These are phyloP conservation scores for Pentamera pediparva DNA, from an alignment of 53 echinoderm and acorn worm genomes.

Conservation along the genomic window DNA sequence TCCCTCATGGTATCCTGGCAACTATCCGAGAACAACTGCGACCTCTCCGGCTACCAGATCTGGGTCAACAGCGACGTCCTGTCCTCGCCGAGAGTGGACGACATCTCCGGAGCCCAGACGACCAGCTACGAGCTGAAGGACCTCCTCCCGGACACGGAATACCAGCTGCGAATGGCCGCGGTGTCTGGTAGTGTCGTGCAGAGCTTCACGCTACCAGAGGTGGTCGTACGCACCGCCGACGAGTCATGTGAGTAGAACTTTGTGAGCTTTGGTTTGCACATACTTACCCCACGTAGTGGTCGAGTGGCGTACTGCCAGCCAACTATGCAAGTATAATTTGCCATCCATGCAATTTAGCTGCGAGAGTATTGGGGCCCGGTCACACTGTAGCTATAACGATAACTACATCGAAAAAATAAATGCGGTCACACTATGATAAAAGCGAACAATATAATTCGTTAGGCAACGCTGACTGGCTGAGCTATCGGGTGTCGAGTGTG, in stretches of 20 bases:
- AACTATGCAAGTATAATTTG: no score
- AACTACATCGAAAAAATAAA: no score
- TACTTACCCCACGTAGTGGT: no score
- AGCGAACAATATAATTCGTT: no score
- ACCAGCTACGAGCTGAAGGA: conserved; percentile 15
- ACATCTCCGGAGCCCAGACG: background rate
- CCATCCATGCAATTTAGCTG: no score
- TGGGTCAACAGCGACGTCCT: conserved; percentile 17
- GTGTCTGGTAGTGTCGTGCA: background rate
- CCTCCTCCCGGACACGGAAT: background rate
- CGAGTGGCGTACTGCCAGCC: no score
- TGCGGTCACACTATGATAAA: no score
- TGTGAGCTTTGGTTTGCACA: no score
- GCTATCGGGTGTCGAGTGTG: no score
- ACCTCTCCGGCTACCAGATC: conserved; percentile 31
- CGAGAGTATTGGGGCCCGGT: no score
- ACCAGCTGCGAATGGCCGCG: conserved; percentile 23
- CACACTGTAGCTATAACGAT: no score
- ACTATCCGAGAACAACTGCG: conserved; percentile 30
- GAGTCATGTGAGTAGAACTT: background rate
- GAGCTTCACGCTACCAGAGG: conserved; percentile 1
- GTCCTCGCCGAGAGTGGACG: background rate
- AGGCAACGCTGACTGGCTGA: no score
- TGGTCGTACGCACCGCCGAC: background rate
- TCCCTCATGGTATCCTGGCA: conserved; percentile 34